Conservation (phyloP, 1,140 invertebrate species). For the Brachionus plicatilis region DNA sequence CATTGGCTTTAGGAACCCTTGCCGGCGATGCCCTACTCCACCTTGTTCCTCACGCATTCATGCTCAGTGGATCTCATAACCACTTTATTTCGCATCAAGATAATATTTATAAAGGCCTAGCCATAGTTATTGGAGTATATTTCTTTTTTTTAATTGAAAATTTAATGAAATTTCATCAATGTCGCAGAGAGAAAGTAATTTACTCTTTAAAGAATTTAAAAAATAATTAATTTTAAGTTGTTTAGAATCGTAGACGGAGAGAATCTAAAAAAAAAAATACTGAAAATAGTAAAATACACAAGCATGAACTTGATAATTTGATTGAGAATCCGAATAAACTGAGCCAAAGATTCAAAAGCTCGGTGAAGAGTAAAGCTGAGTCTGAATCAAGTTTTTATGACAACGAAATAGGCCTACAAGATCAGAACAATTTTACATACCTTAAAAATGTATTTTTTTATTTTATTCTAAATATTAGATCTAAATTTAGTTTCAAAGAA, state of each 20-base stretch:
- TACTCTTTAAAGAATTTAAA: neutral
- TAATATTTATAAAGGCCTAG: conserved; percentile 45
- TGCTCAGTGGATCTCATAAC: neutral
- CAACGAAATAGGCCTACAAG: neutral
- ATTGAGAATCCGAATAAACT: neutral
- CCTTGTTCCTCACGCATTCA: conserved; percentile 40
- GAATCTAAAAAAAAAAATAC: neutral
- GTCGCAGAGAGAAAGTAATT: neutral
- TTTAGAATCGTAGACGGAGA: neutral
- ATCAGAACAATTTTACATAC: neutral
- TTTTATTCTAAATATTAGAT: neutral
- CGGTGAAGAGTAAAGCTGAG: neutral
- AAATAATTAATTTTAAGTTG: neutral
- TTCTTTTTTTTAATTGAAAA: conserved; percentile 49
- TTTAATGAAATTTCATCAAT: conserved; percentile 42
- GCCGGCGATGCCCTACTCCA: conserved; percentile 41
- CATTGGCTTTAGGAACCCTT: conserved; percentile 38
- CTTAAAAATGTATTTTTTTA: neutral
- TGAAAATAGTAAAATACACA: neutral
- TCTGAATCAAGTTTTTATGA: conserved; percentile 15
- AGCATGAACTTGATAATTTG: neutral
- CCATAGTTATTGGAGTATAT: conserved; percentile 47
- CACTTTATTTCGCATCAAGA: neutral
- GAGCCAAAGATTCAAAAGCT: neutral
- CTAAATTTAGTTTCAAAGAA: neutral